Evolutionary conservation across 2,113 vertebrate species (phyloP), one percentile per base, ranked within the genome.

Genomic region (Amphiprion ocellaris): DNA sequence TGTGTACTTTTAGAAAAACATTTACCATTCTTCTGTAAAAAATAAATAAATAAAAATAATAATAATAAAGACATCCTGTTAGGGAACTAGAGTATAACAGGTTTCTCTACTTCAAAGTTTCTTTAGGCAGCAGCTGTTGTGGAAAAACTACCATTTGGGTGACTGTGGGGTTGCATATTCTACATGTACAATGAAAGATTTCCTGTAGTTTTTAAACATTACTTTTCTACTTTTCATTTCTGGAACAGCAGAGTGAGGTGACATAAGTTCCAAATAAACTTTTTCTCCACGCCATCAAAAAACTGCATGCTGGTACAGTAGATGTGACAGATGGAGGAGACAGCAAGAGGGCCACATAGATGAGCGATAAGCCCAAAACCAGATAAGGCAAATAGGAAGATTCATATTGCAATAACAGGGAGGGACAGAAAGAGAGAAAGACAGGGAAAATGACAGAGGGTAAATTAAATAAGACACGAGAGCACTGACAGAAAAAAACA

Each of bases 281-380:
- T 61, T 46, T 74, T 62, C 61, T 74, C 46, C 52, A 21, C 26
- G 10, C 41, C 60, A 50, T 68, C 77, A 67, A 74, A 54, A 37
- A 49, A 63, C 50, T 19, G 64, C 82, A 90, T 88, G 87, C 79
- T 78, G 79, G 54, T 55, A 56, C 56, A 75, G 77, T 52, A 23
- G 63, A 82, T 73, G 72, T 69, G 71, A 83, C 77, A 78, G 86
- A 90, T 59, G 76, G 75, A 78, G 30, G 37, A 73, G 52, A 61
- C 65, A 58, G 54, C 5, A n/a, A 77, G 53, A 77, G 71, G 70
- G 62, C 58, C 41, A 68, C 62, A 83, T 5, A 63, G 72, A 82
- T 59, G 59, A 74, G 73, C 24, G 52, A 67, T 58, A 67, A 79
- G 71, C 81, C 79, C 74, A 77, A 84, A 81, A 67, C 60, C 79